Evolutionary conservation across 2,888 invertebrate species (phyloP).

Genomic region (Cerastoderma edule): DNA sequence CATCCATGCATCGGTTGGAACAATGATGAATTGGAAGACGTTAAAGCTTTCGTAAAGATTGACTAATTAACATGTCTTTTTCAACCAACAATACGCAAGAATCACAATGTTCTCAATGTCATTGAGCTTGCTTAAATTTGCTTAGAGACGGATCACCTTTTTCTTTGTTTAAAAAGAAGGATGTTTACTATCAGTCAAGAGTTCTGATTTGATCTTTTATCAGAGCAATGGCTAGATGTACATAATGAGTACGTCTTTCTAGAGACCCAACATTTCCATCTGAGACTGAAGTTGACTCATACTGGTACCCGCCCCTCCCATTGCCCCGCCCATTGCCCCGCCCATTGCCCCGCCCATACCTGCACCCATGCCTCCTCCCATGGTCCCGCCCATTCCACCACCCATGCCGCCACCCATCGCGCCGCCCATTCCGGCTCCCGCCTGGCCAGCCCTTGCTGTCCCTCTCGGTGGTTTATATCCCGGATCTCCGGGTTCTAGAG

Average conservation of each 20-base stretch:
- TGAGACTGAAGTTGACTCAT: constrained; percentile 22
- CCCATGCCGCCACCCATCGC: constrained; percentile 11
- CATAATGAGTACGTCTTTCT: neutral
- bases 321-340: constrained; percentile 12
- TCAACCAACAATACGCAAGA: neutral
- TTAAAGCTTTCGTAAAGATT: neutral
- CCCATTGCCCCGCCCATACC: constrained; percentile 20
- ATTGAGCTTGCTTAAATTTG: neutral
- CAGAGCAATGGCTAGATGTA: too few relatives aligned
- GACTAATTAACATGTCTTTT: neutral
- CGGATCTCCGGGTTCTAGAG: constrained; percentile 59
- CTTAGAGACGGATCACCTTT: neutral
- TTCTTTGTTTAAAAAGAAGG: neutral
- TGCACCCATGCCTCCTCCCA: neutral
- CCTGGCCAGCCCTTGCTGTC: neutral
- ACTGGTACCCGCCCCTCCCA: constrained; percentile 22
- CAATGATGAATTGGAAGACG: too few relatives aligned
- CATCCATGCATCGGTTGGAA: too few relatives aligned
- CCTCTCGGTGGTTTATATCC: constrained; percentile 50
- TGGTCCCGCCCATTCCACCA: constrained; percentile 25
- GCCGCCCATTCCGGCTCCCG: constrained; percentile 20
- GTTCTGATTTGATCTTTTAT: neutral
- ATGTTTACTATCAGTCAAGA: neutral
- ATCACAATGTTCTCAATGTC: neutral
- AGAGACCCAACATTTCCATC: constrained; percentile 53